Evolutionary conservation across 2,888 invertebrate species (phyloP), one percentile per base, ranked within the genome.

Genomic region (Cephonodes hylas): DNA sequence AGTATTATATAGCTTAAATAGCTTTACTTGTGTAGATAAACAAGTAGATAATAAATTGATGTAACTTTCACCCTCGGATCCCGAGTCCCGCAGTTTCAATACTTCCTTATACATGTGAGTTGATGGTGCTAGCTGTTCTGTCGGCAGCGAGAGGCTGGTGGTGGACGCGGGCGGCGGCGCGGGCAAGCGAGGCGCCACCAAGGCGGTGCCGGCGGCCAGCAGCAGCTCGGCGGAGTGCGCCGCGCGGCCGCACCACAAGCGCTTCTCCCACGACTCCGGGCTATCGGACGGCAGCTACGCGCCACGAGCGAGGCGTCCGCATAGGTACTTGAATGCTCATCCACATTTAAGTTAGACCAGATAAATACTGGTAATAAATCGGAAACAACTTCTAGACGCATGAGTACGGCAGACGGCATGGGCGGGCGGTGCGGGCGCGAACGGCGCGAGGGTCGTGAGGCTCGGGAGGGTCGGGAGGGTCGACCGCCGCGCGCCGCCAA

Each of bases 211-310:
- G 42, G 45, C 18, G 18, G 15, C 60, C 27, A 15, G 59, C 58
- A 38, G 63, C 59, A 44, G 13, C 56, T 27, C 38, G 31, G 53
- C 57, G 61, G 60, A 45, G n/a, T 56, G 59, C 38, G 57, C 62
- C 48, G 22, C 63, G 59, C 64, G 58, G 63, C 70, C 66, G 61
- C 68, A 69, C 42, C 66, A 72, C 70, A 88, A 89, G 73, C 79
- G 80, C 13, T 80, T 73, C 77, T 88, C 88, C 20, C 86, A 87
- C 74, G 90, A 91, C 77, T 89, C 89, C 0, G 90, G 90, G 1
- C 78, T 90, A 6, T 89, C 89, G 0, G 90, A 88, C 62, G 81
- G 79, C 56, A 88, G 85, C 72, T 85, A 81, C 66, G 68, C 67
- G 34, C 71, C 77, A 3, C 70, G 77, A 25, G 70, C 75, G 10